Base-by-base conservation (phyloP, 1,140 invertebrate genomes). In the Drosophila guanche region DNA sequence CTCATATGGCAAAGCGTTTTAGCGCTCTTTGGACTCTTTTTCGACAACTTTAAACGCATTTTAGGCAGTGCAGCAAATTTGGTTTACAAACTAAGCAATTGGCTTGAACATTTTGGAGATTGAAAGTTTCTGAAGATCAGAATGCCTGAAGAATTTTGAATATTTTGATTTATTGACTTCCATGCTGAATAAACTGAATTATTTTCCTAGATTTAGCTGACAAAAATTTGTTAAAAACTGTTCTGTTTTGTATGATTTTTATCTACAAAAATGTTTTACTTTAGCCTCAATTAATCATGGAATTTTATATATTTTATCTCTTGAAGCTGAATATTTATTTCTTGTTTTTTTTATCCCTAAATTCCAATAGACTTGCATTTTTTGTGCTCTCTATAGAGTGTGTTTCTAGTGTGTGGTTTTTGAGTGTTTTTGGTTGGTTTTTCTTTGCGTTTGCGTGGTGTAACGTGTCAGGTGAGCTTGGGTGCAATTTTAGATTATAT, bases 11-110 rank as follows among this genome's bases (percentile, higher is more conserved):
- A 58, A 58, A 74, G 76, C 71, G 65, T 25, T 79, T 75, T 50
- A 57, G 62, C 75, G 65, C 73, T 50, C 46, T 73, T 41, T 50
- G 48, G 68, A 74, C 81, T 85, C 65, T 79, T 66, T 73, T 16
- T 29, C 22, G 27, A 16, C 61, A 60, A 61, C 8, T 69, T 79
- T 65, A 55, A 52, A 53, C 66, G 69, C 71, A 54, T 56, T 72
- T 80, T 62, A 86, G 56, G 73, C 83, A 71, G 81, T 86, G 81
- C 81, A 77, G 25, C 48, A 71, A 71, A 86, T 81, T 88, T 86
- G 40, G 61, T 63, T 73, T 42, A 12, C 22, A 73, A 67, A 78
- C 75, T 65, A 58, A 67, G 70, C 56, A 37, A 27, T 54, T 68
- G 53, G 53, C 29, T 46, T 47, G 8, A 41, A 72, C 16, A 23